These are phyloP conservation scores for Apaloderma vittatum DNA, from an alignment of 2,113 vertebrate species.

Conservation along the genomic window DNA sequence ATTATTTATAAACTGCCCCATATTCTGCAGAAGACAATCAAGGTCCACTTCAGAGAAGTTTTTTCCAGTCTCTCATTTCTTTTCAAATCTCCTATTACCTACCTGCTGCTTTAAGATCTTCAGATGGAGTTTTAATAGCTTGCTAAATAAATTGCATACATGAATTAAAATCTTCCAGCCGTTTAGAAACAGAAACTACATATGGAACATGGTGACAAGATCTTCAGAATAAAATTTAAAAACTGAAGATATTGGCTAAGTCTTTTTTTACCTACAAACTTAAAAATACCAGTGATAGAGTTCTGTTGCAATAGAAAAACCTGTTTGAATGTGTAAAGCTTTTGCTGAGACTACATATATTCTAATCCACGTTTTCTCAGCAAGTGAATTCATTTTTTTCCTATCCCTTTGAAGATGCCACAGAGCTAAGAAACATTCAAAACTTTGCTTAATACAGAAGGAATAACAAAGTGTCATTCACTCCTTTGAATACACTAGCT, in stretches of 20 bases:
- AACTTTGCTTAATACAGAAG: neutral
- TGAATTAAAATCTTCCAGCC: neutral
- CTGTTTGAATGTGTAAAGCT: neutral
- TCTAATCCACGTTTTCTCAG: neutral
- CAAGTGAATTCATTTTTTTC: neutral
- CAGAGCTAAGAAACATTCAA: neutral
- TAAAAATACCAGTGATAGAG: neutral
- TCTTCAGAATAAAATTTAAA: neutral
- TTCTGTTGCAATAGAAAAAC: neutral
- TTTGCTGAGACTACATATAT: neutral
- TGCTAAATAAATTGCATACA: neutral
- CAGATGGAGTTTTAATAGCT: neutral
- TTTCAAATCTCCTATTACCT: neutral
- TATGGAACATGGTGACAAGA: fast-evolving
- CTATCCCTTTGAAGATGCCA: neutral
- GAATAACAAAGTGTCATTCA: neutral
- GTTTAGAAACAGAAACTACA: neutral
- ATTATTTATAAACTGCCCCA: neutral
- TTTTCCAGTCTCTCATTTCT: neutral
- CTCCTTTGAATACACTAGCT: neutral
- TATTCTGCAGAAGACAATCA: neutral
- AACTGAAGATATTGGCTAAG: neutral
- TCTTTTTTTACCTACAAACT: neutral
- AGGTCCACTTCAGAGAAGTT: neutral
- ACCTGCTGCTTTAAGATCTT: neutral